Evolutionary conservation across 2,888 invertebrate species (phyloP), one percentile per base, ranked within the genome.

Genomic region (Eupeodes latifasciatus): DNA sequence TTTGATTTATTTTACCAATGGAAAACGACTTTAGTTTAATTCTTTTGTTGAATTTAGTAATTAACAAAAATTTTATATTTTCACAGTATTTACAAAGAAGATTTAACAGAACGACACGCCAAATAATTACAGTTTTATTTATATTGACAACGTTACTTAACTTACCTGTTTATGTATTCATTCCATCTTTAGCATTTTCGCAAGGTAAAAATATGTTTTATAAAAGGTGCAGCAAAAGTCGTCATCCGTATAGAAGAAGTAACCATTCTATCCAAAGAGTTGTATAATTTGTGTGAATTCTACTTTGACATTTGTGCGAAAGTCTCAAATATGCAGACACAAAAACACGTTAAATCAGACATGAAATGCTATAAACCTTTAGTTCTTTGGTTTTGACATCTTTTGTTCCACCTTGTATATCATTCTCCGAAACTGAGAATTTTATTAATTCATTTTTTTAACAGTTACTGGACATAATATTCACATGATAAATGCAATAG

Each of bases 381-480:
- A 27, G 27, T 27, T 51, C 7, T 27, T 11, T 11, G 0, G 11
- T 10, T 7, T 40, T 40, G 40, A 1, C 40, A 40, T 7, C 40
- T 40, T 40, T 40, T 40, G 40, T 6, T 4, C 40, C 40, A 40
- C 6, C 40, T 40, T 7, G 40, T 40, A 40, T 7, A 40, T 7
- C 40, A 40, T 40, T 40, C 40, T 7, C 40, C 40, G 40, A 40
- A 40, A 40, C 40, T 40, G 40, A 5, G 4, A 27, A 27, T 67
- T 0, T 19, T 14, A 49, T n/a, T 64, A 44, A 64, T 34, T 74
- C 5, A 49, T 2, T 14, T 11, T 36, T 76, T 34, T 44, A 6
- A 55, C 16, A 94, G 95, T 95, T 9, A 94, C 94, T 34, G 94
- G 94, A 0, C 91, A 94, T 19, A 93, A 94, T 71, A 91, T 94